Conservation (phyloP, 1,140 invertebrate genomes). For the Acromyrmex echinatior region DNA sequence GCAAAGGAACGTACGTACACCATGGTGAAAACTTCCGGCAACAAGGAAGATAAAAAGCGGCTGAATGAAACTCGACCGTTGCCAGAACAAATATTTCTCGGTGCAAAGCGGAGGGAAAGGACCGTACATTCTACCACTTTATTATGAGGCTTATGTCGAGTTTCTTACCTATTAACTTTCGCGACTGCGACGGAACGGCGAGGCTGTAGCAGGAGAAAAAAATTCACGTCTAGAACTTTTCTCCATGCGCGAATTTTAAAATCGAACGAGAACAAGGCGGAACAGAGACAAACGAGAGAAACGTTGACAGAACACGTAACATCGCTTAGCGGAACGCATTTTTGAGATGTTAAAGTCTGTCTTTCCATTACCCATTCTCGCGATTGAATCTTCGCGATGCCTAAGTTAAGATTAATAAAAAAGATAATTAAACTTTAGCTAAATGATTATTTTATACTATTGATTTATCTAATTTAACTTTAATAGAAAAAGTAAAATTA, state of each 20-base stretch:
- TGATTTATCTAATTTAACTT: neutral
- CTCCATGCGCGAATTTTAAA: conserved; percentile 39
- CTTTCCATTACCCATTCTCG: neutral
- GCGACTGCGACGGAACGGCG: conserved; percentile 50
- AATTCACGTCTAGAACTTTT: conserved; percentile 58
- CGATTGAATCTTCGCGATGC: conserved; percentile 6
- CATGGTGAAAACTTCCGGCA: conserved; percentile 43
- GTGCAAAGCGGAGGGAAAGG: conserved; percentile 42
- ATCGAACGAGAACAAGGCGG: neutral
- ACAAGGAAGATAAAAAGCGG: conserved; percentile 50
- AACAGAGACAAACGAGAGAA: neutral
- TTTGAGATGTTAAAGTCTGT: conserved; percentile 50
- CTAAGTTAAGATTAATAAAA: neutral
- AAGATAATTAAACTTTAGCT: neutral
- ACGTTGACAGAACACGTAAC: conserved; percentile 29
- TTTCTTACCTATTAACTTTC: conserved; percentile 75
- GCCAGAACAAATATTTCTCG: conserved; percentile 61
- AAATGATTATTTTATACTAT: neutral
- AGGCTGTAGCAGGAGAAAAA: neutral
- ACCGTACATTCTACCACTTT: conserved; percentile 73
- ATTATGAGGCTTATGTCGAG: conserved; percentile 73
- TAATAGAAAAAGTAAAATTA: neutral
- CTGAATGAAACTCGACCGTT: conserved; percentile 21
- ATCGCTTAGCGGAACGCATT: conserved; percentile 16
- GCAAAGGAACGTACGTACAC: conserved; percentile 12